phyloP scores from a whole-genome alignment of 1,140 invertebrate genomes.

The Olivierus martensii region DNA sequence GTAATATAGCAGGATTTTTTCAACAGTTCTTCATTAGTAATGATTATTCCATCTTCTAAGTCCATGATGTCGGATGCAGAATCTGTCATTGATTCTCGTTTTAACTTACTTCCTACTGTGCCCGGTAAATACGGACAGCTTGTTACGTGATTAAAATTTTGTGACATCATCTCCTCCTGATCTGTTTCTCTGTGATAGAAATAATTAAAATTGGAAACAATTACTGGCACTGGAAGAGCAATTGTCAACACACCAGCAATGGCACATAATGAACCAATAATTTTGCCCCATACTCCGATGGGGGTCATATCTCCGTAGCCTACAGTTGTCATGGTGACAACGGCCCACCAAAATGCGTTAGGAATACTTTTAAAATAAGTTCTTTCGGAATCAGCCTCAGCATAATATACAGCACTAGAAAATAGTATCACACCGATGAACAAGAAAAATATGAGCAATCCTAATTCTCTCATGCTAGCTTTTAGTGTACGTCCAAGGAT shows the following conservation, averaged over 20 bases:
- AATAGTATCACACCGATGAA: conserved; percentile 97
- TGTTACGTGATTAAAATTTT: conserved; percentile 94
- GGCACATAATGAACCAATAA: conserved; percentile 94
- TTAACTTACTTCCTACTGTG: conserved; percentile 52
- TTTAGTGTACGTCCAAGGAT: conserved; percentile 96
- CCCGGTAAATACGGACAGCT: conserved; percentile 91
- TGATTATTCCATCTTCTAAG: conserved; percentile 50
- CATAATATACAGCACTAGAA: conserved; percentile 95
- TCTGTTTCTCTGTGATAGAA: conserved; percentile 99
- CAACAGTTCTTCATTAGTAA: background rate
- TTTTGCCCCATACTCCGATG: conserved; percentile 96
- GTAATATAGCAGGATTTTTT: conserved; percentile 67
- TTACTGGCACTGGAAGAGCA: conserved; percentile 95
- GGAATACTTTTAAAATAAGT: conserved; percentile 96
- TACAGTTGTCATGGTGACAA: conserved; percentile 96
- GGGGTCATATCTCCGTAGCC: conserved; percentile 97
- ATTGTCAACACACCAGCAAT: conserved; percentile 98
- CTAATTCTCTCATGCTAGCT: conserved; percentile 98
- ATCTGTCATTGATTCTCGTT: conserved; percentile 74
- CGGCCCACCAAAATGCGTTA: conserved; percentile 97
- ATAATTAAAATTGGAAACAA: conserved; percentile 97
- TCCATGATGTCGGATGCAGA: conserved; percentile 92
- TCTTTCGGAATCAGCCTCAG: conserved; percentile 86
- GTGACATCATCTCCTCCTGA: conserved; percentile 94
- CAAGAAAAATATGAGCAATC: conserved; percentile 99